Evolutionary conservation across 2,888 invertebrate genomes (phyloP).

Genomic region (Malachius bipustulatus): DNA sequence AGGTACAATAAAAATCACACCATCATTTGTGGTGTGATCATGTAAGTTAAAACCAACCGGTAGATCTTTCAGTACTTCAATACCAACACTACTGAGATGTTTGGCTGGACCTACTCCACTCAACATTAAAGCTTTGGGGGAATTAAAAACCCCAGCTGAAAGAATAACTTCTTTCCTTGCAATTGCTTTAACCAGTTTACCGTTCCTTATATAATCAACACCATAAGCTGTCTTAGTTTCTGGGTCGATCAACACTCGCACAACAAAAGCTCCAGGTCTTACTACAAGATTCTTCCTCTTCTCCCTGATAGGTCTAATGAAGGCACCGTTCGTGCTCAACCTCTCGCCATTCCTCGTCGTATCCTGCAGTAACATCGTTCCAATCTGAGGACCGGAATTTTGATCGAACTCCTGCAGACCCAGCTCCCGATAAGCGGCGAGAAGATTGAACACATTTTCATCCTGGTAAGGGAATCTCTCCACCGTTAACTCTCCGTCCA

Average conservation of each 20-base stretch:
- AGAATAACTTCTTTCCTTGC: constrained; percentile 51
- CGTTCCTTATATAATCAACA: constrained; percentile 41
- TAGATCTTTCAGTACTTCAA: constrained; percentile 48
- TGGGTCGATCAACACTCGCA: constrained; percentile 47
- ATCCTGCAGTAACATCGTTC: constrained; percentile 50
- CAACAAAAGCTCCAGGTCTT: constrained; percentile 41
- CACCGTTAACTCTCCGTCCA: constrained; percentile 51
- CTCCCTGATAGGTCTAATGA: constrained; percentile 51
- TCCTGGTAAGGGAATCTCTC: constrained; percentile 53
- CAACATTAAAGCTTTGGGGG: constrained; percentile 51
- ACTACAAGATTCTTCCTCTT: constrained; percentile 42
- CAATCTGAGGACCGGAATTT: constrained; percentile 46
- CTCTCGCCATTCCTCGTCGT: constrained; percentile 49
- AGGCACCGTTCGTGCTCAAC: constrained; percentile 51
- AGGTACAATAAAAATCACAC: constrained; percentile 42
- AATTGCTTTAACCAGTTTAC: constrained; percentile 35
- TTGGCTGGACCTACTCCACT: constrained; percentile 53
- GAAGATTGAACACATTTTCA: constrained; percentile 42
- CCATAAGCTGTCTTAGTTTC: constrained; percentile 40
- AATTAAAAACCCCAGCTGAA: constrained; percentile 48
- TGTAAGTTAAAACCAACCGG: constrained; percentile 64
- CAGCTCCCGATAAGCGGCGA: constrained; percentile 49
- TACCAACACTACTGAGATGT: constrained; percentile 40
- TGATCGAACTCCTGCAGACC: constrained; percentile 49
- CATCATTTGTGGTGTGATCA: constrained; percentile 58